Percentiles rank a stretch among this genome's conserved stretches.
These are phyloP conservation scores for Ciconia maguari DNA, from an alignment of 2,113 vertebrate species.

Conservation along the genomic window DNA sequence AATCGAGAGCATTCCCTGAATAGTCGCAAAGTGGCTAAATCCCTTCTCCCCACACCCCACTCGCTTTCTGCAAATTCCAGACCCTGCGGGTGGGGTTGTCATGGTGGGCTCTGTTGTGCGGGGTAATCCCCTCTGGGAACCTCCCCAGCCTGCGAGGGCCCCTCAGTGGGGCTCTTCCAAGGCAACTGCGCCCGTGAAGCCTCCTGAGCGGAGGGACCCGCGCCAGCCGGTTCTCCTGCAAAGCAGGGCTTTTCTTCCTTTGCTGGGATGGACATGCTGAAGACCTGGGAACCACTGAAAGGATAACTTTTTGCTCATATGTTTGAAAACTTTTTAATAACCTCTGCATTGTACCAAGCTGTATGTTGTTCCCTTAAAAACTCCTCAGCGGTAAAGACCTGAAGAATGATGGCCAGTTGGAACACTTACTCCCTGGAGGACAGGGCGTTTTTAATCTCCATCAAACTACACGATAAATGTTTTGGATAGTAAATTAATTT, in stretches of 20 bases:
- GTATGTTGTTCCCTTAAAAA: background rate
- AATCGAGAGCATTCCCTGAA: constrained; percentile 35
- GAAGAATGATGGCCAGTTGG: background rate
- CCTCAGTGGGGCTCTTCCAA: background rate
- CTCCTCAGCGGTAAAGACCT: background rate
- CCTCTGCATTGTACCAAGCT: background rate
- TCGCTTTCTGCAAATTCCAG: background rate
- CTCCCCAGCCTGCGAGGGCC: background rate
- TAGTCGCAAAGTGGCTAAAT: background rate
- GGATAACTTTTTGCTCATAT: accelerated
- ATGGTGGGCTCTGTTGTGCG: background rate
- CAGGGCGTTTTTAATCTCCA: background rate
- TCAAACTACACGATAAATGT: background rate
- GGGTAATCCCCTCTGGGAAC: background rate
- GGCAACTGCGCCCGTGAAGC: background rate
- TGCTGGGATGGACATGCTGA: background rate
- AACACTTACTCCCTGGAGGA: background rate
- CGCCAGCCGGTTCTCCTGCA: background rate
- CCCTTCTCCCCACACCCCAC: background rate
- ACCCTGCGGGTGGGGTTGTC: background rate
- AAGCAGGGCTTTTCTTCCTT: background rate
- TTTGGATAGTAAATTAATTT: background rate
- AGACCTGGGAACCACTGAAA: background rate
- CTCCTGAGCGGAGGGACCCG: background rate
- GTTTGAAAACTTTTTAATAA: background rate